Evolutionary conservation across 2,888 invertebrate genomes (phyloP), one percentile per base, ranked within the genome.

Genomic region (Drosophila histrio): DNA sequence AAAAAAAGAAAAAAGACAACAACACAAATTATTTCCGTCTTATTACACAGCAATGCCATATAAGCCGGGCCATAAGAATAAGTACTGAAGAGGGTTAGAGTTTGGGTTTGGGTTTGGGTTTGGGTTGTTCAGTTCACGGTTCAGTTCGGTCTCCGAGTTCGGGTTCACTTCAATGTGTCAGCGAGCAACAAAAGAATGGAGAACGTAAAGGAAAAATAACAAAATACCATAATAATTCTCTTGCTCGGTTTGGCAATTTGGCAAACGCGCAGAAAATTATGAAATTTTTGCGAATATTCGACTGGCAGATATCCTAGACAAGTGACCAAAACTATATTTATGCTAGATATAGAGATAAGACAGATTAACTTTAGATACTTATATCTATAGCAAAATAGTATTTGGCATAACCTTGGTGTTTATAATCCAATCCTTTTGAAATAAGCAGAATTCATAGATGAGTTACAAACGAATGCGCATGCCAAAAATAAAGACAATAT

Each of bases 1-100:
- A 56, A 34, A 11, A n/a, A 19, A 44, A 34, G 15, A 21, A 46
- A 61, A 64, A 49, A 34, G 61, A 72, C 38, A 61, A 79, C 71
- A 77, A 74, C 77, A 87, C 76, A 88, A 84, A 90, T 89, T 78
- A 84, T 87, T 89, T 90, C 90, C 90, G 86, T 87, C 80, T 89
- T 90, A 89, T 90, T 90, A 88, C 87, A 65, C 85, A 82, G 80
- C 80, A 84, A 89, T 83, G 88, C 88, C 70, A 76, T 67, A 72
- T 76, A 85, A 76, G 77, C 81, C 43, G 64, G 38, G 69, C 62
- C 81, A 79, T 67, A 75, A 81, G 71, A 70, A 73, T 69, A 84
- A 67, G 56, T 72, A 53, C 66, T 75, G 76, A 78, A 53, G 52
- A 43, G 70, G 32, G 32, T 59, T 32, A 26, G 38, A 32, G 57